Evolutionary conservation across 2,113 vertebrate genomes (phyloP).

Genomic region (Takifugu bimaculatus): DNA sequence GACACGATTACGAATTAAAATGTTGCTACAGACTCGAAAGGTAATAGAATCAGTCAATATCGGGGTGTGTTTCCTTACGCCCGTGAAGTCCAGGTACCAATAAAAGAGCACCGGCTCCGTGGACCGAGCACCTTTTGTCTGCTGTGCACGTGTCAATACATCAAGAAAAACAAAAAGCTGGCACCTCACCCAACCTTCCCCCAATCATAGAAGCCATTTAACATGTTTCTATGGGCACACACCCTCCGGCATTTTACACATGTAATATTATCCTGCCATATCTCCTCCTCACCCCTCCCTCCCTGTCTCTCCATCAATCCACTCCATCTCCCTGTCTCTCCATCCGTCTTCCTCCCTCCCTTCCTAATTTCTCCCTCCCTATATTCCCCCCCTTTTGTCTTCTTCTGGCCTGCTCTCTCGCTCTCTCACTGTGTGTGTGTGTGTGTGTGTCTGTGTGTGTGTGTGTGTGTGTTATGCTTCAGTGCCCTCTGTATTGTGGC

Average conservation of each 20-base stretch:
- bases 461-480: slow-evolving; percentile 67
- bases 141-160: neutral
- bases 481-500: slow-evolving; percentile 76
- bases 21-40: no score
- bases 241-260: slow-evolving; percentile 61
- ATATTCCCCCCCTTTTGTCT: slow-evolving; percentile 12
- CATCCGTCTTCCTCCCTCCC: slow-evolving; percentile 23
- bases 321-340: slow-evolving; percentile 12
- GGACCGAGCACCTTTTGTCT: slow-evolving; percentile 10
- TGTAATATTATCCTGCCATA: slow-evolving; percentile 62
- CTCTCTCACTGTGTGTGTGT: slow-evolving; percentile 30
- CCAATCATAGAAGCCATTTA: slow-evolving; percentile 59
- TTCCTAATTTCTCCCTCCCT: slow-evolving; percentile 37
- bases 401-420: slow-evolving; percentile 31
- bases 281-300: slow-evolving; percentile 32
- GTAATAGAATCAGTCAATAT: no score
- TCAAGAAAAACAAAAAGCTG: neutral
- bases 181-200: slow-evolving; percentile 50
- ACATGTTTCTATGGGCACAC: slow-evolving; percentile 60
- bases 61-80: no score
- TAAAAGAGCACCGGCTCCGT: no score
- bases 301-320: slow-evolving; percentile 46
- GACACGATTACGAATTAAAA: no score
- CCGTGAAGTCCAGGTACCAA: no score
- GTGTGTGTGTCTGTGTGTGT: slow-evolving; percentile 50